Base-by-base conservation (phyloP, 2,888 invertebrate genomes). In the Drosophila yooni region DNA sequence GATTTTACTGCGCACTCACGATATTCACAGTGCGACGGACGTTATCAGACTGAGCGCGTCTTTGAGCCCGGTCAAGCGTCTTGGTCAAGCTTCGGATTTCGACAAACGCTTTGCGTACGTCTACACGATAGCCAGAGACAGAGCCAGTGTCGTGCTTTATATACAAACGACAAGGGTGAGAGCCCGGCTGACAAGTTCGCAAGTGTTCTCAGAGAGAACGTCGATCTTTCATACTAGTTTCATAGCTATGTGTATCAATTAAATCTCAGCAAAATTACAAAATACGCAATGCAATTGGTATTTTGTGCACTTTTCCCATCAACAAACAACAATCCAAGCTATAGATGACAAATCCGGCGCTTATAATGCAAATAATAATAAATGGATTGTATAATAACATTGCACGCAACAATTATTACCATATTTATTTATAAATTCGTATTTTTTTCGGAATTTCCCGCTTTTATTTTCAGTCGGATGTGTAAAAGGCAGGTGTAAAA, bases 31-130 rank as follows among this genome's bases (percentile, higher is more conserved):
- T 57, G 60, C 46, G 79, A 59, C 80, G 67, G 48, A 74, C 79
- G 76, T 90, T 83, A 82, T 83, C 75, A 82, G 60, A 90, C 89
- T 91, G 80, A 88, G 62, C 66, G 66, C 69, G 69, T 68, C 71
- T 71, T 71, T 31, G 52, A n/a, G 29, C 21, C 38, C 38, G 43
- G 56, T 52, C 58, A 63, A 53, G 67, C 65, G 74, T 73, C 74
- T 77, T 60, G 68, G 73, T 70, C 48, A 56, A 46, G 40, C 64
- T 56, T 67, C 62, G 36, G 46, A 33, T 46, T 60, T 27, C 53
- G 68, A 61, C 56, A 38, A 43, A 50, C 31, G 66, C 56, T 50
- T 77, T 68, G 61, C 72, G 72, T 81, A 62, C 61, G 67, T 48
- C 53, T 50, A 53, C 60, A 64, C 52, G 66, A 57, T 63, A 58